Conservation (phyloP, 2,113 vertebrate genomes). For the Serilophus lunatus region DNA sequence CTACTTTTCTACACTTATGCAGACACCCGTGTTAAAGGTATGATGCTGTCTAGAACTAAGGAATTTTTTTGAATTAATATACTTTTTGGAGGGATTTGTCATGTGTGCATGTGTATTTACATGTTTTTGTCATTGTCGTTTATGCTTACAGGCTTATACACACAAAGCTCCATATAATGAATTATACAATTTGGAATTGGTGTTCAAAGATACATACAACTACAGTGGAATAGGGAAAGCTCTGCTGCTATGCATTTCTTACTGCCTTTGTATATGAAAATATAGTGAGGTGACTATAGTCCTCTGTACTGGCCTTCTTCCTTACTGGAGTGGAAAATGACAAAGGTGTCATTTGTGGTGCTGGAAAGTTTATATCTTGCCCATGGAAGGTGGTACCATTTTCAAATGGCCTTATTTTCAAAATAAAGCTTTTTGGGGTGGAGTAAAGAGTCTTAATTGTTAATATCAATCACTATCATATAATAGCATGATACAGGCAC, state of each 20-base stretch:
- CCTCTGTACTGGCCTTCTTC: neutral
- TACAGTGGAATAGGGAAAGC: neutral
- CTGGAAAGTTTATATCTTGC: neutral
- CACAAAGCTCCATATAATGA: neutral
- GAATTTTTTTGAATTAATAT: neutral
- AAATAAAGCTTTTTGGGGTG: neutral
- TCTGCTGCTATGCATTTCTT: neutral
- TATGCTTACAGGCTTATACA: neutral
- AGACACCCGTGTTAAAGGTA: neutral
- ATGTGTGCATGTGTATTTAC: neutral
- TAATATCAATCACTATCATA: neutral
- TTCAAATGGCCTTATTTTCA: neutral
- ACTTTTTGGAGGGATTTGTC: neutral
- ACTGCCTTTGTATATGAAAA: neutral
- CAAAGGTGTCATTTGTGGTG: neutral
- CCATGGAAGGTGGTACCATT: neutral
- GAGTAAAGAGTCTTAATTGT: neutral
- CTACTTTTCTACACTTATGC: neutral
- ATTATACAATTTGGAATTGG: neutral
- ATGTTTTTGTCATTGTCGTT: neutral
- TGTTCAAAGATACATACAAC: neutral
- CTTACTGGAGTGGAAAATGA: neutral
- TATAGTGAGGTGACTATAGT: neutral
- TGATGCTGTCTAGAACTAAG: neutral
- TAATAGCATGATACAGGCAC: neutral